Base-by-base conservation (phyloP, 1,140 invertebrate species). In the Papilio aristodemus region DNA sequence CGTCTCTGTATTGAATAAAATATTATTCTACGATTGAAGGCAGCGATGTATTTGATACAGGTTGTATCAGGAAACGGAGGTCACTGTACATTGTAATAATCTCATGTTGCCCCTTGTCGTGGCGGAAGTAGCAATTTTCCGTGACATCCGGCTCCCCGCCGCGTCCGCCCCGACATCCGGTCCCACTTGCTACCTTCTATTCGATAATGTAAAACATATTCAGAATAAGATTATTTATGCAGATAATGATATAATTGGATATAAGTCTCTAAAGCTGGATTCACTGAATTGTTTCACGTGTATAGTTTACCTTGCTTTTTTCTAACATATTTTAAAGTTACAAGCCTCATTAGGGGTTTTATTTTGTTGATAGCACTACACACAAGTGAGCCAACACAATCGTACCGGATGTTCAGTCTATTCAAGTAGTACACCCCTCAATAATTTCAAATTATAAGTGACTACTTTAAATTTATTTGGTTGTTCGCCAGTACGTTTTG, bases 91-190 rank as follows among this genome's bases (percentile, higher is more conserved):
- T 80, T 71, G 79, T 83, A 87, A 84, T 86, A 82, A 80, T 85
- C 71, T 71, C 71, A 77, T 27, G 80, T 77, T 78, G 77, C 71
- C 76, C 76, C 80, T 80, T 85, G 71, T 71, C 75, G 78, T 75
- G 70, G 76, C 78, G 83, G 82, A 85, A 87, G 84, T 82, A 88
- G 81, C 85, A 86, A 87, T 88, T 87, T 84, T 90, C 84, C 84
- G 74, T 82, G 83, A 85, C 83, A 87, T 86, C 86, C 85, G 80
- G 82, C 73, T 59, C 73, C 86, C 86, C 78, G 85, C 80, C 70
- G 85, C 73, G 78, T 72, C 69, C 75, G 73, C 76, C 80, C 73
- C 83, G 81, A 78, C 76, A 82, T 77, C 73, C 73, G 68, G 75
- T 67, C 70, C 68, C 70, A 58, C 72, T 62, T 50, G 43, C 67